Evolutionary conservation across 2,797 vertebrate genomes (phyloP).

Genomic region (Galagoides demidoff): DNA sequence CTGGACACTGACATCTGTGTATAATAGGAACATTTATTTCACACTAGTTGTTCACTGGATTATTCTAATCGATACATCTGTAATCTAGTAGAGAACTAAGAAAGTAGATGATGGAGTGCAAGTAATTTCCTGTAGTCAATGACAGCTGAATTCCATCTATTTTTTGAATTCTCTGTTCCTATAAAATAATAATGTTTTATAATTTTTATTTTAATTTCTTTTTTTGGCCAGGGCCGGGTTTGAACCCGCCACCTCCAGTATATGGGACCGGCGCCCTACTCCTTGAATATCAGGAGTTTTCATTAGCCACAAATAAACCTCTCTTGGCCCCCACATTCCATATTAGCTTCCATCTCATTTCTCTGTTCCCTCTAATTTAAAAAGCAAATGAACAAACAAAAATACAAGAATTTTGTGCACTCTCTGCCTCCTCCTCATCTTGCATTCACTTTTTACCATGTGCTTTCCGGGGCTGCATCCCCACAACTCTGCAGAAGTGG

Average conservation of each 20-base stretch:
- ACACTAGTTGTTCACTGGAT: background rate
- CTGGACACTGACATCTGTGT: background rate
- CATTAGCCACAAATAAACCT: background rate
- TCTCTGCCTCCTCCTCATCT: background rate
- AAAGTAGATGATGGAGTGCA: background rate
- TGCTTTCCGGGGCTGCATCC: background rate
- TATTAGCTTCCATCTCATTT: background rate
- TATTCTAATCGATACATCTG: background rate
- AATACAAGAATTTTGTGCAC: background rate
- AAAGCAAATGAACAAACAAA: background rate
- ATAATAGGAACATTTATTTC: background rate
- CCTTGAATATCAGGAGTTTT: background rate
- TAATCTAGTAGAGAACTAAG: background rate
- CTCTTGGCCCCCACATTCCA: background rate
- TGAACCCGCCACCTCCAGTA: too few relatives aligned
- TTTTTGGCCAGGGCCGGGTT: too few relatives aligned
- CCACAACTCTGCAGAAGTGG: background rate
- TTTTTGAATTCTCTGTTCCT: constrained; percentile 15
- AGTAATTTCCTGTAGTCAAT: background rate
- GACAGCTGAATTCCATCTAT: background rate
- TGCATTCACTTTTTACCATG: background rate
- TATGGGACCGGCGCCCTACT: too few relatives aligned
- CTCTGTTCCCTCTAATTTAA: background rate
- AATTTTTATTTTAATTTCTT: background rate
- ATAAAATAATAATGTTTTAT: background rate